Evolutionary conservation across 2,797 vertebrate species (phyloP), one percentile per base, ranked within the genome.

Genomic region (Alosa sapidissima): DNA sequence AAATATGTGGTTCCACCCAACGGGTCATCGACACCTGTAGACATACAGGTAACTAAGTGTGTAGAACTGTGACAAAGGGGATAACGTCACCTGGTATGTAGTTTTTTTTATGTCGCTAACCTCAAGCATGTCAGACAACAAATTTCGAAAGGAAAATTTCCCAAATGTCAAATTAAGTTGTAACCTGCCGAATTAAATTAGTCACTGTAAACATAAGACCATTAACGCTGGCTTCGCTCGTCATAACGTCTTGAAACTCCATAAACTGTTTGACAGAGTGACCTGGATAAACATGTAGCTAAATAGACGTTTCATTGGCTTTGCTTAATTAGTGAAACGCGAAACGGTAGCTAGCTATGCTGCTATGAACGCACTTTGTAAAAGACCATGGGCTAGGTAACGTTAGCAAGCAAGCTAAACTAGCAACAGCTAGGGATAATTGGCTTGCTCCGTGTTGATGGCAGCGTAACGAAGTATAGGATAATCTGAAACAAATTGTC

Each of bases 1-100:
- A 75, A 75, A 45, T 45, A 75, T 75, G 68, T 75, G 33, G 68
- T 16, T 75, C 33, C 68, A 75, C 68, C 68, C 68, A 45, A 45
- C 14, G 16, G 19, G 36, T 68, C 3, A 54, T 84, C 47, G 11
- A 49, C 41, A 85, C 82, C 88, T 86, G 81, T 81, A 54, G 81
- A 83, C 65, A 85, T 49, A 65, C 48, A 48, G 60, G 33, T 72
- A 72, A 5, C 33, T 33, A 45, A 21, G 28, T 36, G 28, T 33
- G 68, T 6, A 24, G 2, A 62, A 8, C 58, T n/a, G n/a, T n/a
- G 58, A 62, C 21, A 24, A 21, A 51, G 49, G 4, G n/a, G 1
- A 2, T 62, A 24, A 58, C 1, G 21, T 58, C 19, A 6, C n/a
- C 21, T 62, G 58, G 21, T 62, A 5, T 6, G n/a, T 62, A 6